phyloP scores from a whole-genome alignment of 1,140 invertebrate species.

The Anastrepha ludens region DNA sequence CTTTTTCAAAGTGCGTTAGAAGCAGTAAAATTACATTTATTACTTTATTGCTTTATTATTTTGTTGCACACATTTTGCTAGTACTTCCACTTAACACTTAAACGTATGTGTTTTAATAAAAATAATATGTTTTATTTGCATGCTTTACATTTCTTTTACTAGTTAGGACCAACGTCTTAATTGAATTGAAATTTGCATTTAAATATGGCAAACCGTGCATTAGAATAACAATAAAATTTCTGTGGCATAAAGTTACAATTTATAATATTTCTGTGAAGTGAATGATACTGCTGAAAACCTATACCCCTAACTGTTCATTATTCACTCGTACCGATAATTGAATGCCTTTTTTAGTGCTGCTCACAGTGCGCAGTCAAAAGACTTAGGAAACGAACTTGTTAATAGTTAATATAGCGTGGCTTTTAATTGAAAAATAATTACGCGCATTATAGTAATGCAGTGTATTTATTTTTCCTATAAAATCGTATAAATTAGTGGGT shows the following conservation, averaged over 20 bases:
- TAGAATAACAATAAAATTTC: neutral
- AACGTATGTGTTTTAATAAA: neutral
- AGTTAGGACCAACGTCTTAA: neutral
- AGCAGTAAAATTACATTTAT: neutral
- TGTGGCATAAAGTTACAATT: neutral
- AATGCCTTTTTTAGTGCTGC: neutral
- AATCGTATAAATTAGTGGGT: too few species aligned
- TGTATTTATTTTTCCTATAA: neutral
- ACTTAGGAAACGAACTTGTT: conserved; percentile 14
- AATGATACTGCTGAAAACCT: neutral
- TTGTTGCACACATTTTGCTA: conserved; percentile 11
- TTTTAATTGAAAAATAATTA: neutral
- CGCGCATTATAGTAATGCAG: neutral
- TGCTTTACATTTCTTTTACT: neutral
- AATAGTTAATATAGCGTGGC: neutral
- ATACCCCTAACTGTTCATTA: neutral
- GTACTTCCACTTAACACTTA: neutral
- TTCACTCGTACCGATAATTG: neutral
- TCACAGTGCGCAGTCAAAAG: neutral
- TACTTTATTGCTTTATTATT: conserved; percentile 26
- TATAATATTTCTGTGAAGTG: neutral
- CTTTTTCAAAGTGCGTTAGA: neutral
- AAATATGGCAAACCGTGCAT: neutral
- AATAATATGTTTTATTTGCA: neutral
- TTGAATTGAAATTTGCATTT: neutral